A percentile compares a stretch with the other conserved stretches of the same genome.
Conservation (phyloP, 2,888 invertebrate genomes). For the Cenopis cana region DNA sequence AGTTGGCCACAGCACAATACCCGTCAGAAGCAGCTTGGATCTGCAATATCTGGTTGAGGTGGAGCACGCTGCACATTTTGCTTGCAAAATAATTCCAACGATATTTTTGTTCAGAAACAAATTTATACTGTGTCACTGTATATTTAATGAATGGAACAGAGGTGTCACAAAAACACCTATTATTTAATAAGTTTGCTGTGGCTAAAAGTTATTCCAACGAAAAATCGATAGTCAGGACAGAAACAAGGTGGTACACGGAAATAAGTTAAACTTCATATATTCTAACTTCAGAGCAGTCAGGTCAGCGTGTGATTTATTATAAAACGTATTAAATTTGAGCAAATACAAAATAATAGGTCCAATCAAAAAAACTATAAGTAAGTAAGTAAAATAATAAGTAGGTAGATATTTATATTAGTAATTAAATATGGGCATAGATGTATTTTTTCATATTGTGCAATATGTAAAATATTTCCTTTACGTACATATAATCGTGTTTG, state of each 20-base stretch:
- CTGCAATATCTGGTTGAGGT: slow-evolving; percentile 75
- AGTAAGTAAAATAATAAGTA: too few relatives aligned
- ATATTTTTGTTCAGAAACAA: slow-evolving; percentile 55
- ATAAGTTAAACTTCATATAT: too few relatives aligned
- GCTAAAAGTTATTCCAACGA: neutral
- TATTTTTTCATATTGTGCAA: neutral
- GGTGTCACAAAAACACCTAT: neutral
- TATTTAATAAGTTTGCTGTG: neutral
- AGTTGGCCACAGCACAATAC: slow-evolving; percentile 78
- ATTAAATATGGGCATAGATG: too few relatives aligned
- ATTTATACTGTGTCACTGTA: slow-evolving; percentile 49
- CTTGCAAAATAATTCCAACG: slow-evolving; percentile 62
- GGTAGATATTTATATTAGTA: too few relatives aligned
- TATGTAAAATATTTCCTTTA: neutral
- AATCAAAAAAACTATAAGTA: too few relatives aligned
- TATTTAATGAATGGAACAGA: slow-evolving; percentile 29
- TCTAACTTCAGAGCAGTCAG: neutral
- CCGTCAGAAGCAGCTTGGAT: slow-evolving; percentile 76
- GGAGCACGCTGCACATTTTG: slow-evolving; percentile 66
- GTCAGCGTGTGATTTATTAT: neutral
- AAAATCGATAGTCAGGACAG: neutral
- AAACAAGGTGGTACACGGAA: neutral
- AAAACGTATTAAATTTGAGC: neutral
- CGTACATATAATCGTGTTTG: neutral
- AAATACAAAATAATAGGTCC: too few relatives aligned